Conservation (phyloP, 2,113 vertebrate species). For the Phylloscopus trochilus region DNA sequence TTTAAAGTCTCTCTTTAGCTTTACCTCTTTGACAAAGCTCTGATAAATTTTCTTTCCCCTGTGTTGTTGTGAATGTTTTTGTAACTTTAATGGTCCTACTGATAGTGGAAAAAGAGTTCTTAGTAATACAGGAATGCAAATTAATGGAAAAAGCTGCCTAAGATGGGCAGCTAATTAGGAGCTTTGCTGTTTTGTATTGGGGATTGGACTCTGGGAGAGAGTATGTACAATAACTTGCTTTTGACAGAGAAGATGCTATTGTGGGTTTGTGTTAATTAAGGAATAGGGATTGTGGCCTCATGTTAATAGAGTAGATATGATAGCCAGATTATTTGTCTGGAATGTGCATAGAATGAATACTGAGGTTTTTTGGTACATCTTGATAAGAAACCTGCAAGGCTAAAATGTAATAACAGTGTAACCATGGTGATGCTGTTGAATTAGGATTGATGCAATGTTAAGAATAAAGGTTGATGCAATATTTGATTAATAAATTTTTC, state of each 20-base stretch:
- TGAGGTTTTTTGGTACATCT: neutral
- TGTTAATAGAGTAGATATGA: neutral
- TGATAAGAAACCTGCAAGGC: neutral
- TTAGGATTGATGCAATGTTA: neutral
- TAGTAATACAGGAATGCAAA: neutral
- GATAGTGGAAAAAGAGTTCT: neutral
- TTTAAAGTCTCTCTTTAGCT: fast-evolving
- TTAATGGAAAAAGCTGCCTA: neutral
- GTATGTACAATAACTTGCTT: neutral
- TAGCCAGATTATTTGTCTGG: neutral
- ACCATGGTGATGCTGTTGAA: slow-evolving; percentile 29
- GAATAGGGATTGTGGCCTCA: neutral
- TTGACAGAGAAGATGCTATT: neutral
- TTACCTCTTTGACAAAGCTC: neutral
- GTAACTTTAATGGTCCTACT: neutral
- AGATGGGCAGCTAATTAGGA: neutral
- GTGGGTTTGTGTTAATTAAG: neutral
- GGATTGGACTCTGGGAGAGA: neutral
- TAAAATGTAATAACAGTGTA: neutral
- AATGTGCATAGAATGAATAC: neutral
- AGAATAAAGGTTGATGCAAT: neutral
- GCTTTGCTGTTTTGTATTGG: neutral
- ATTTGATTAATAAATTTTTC: neutral
- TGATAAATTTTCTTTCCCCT: neutral
- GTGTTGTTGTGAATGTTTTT: neutral